Evolutionary conservation across 2,113 vertebrate species (phyloP).

Genomic region (Nestor notabilis): DNA sequence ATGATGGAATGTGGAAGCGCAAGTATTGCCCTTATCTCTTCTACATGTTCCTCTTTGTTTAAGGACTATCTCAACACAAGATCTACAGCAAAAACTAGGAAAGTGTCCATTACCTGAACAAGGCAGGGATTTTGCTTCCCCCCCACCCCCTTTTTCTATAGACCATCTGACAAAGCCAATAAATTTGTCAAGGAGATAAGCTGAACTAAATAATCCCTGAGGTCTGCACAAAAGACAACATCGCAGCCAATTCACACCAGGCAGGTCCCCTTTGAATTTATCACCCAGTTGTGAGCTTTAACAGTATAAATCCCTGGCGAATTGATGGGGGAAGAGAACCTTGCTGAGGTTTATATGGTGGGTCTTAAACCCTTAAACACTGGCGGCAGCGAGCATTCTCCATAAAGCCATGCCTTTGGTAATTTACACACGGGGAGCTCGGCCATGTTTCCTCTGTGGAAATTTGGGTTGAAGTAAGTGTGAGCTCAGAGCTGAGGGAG

Average conservation of each 20-base stretch:
- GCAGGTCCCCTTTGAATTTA: neutral
- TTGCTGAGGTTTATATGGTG: neutral
- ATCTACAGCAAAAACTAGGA: neutral
- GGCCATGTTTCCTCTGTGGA: neutral
- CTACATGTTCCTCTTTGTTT: neutral
- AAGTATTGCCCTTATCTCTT: neutral
- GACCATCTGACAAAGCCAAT: neutral
- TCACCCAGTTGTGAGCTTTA: neutral
- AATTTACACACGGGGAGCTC: neutral
- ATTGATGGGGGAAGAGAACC: neutral
- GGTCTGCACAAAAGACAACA: neutral
- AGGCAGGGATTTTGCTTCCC: neutral
- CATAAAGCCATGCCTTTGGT: neutral
- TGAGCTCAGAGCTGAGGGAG: constrained; percentile 9
- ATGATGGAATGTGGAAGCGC: fast-evolving
- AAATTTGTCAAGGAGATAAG: neutral
- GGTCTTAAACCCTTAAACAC: constrained; percentile 11
- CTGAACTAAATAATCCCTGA: neutral
- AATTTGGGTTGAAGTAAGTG: constrained; percentile 5
- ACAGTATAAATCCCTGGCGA: neutral
- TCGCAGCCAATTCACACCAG: neutral
- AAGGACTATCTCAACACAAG: neutral
- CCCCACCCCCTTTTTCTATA: neutral
- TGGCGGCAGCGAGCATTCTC: fast-evolving
- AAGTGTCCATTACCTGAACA: neutral